Base-by-base conservation (phyloP, 2,113 vertebrate species). In the Etheostoma spectabile region DNA sequence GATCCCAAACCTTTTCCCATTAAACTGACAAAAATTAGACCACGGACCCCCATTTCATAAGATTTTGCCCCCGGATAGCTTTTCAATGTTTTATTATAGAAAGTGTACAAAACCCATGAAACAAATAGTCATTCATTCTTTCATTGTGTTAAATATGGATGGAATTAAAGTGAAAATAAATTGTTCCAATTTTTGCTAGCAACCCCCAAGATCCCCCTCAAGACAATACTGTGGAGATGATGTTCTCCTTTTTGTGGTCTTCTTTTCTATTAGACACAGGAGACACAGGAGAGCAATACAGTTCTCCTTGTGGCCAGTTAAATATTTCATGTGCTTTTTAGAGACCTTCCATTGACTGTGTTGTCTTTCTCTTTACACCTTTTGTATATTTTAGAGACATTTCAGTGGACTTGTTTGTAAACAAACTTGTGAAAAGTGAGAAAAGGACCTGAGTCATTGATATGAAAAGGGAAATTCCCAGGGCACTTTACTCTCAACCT, bases 241-340 rank as follows among this genome's bases (percentile, higher is more conserved):
- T 71, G 51, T 72, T 71, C 56, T 80, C 24, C 24, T 49, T 83
- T 38, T 68, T 77, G 77, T 83, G 86, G 78, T 8, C 16, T 30
- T 64, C 22, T 7, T 18, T 52, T 3, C 64, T 35, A 27, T 45
- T 35, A 53, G 62, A 21, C 38, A 21, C 30, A 27, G 45, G 14
- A 52, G 38, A 42, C 38, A 42, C 38, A 10, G 38, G 38, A 42
- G 38, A 42, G 38, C 46, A 52, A 6, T 14, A 24, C 5, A 38
- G 53, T 42, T 51, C 77, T 27, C 5, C 24, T 59, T 21, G 13
- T 18, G 5, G 4, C 3, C 6, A 57, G 61, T 11, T 52, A 2
- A n/a, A 21, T 67, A 13, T 69, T 46, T 24, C 4, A 55, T 56
- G 15, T 57, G 7, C 18, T 76, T 52, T 21, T 60, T 10, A 2